Conservation (phyloP, 2,888 invertebrate species). For the Drosophila nigritarsus region DNA sequence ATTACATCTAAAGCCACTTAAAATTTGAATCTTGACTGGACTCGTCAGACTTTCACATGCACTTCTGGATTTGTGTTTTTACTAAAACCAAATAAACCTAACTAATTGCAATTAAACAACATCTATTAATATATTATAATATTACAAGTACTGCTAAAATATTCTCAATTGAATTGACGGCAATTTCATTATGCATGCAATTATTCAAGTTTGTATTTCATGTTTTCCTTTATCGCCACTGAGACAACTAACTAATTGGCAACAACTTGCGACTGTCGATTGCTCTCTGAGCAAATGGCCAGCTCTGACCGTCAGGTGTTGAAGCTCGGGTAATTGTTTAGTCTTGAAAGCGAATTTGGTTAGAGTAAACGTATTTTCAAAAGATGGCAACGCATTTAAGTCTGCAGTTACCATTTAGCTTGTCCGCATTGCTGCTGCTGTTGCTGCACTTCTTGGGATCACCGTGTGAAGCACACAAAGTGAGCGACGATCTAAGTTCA, state of each 20-base stretch:
- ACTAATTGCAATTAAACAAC: background rate
- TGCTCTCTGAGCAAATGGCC: conserved; percentile 1
- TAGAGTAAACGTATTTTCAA: conserved; percentile 66
- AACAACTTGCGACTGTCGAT: conserved; percentile 18
- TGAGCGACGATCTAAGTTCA: conserved; percentile 25
- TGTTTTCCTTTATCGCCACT: conserved; percentile 61
- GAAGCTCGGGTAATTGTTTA: conserved; percentile 30
- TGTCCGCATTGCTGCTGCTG: conserved; percentile 23
- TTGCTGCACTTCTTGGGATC: conserved; percentile 28
- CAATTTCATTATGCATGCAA: conserved; percentile 52
- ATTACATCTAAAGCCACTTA: background rate
- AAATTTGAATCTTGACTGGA: background rate
- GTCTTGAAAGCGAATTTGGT: conserved; percentile 53
- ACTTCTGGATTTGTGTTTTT: background rate
- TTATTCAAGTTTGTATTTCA: conserved; percentile 55
- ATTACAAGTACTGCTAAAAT: conserved; percentile 18
- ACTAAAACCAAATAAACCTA: background rate
- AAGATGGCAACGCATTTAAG: conserved; percentile 35
- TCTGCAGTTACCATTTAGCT: conserved; percentile 15
- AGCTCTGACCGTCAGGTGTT: conserved; percentile 1
- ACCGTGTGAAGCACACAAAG: conserved; percentile 8
- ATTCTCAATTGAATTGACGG: conserved; percentile 18
- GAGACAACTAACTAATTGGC: conserved; percentile 19
- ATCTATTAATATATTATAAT: background rate
- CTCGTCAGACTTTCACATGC: background rate